A percentile compares a stretch with the other conserved stretches of the same genome.
phyloP scores from a whole-genome alignment of 2,797 vertebrate species.

The Chaenodraco wilsoni region DNA sequence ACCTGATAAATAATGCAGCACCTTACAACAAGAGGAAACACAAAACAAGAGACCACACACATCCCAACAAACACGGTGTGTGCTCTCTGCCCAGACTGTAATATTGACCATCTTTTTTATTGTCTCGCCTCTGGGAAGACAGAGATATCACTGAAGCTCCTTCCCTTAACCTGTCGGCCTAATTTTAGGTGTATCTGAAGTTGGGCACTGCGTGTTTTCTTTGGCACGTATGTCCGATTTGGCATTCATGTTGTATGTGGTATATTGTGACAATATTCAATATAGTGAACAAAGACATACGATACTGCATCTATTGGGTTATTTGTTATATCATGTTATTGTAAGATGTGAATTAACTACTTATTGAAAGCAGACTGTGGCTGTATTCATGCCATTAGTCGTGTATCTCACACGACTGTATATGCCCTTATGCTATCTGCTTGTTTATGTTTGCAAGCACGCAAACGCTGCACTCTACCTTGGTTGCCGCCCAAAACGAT shows the following conservation, averaged over 20 bases:
- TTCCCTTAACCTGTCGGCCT: neutral
- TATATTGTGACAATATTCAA: neutral
- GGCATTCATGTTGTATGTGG: neutral
- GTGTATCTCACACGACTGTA: too few species aligned
- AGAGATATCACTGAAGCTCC: too few species aligned
- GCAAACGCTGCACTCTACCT: too few species aligned
- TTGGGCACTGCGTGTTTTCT: neutral
- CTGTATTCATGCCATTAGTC: too few species aligned
- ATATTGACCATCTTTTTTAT: neutral
- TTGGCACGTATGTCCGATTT: neutral
- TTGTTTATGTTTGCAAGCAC: too few species aligned
- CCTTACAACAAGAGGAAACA: constrained; percentile 74
- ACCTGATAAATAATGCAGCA: constrained; percentile 86
- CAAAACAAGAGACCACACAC: constrained; percentile 70
- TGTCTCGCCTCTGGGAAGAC: too few species aligned
- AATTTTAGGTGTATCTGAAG: neutral
- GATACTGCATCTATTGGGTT: neutral
- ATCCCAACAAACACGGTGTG: constrained; percentile 31
- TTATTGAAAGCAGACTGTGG: too few species aligned
- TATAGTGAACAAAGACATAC: neutral
- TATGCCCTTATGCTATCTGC: too few species aligned
- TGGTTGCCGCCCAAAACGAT: too few species aligned
- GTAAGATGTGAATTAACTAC: neutral
- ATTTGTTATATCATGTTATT: neutral
- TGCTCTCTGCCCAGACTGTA: constrained; percentile 14